phyloP scores from a whole-genome alignment of 1,140 invertebrate genomes.

The Temnothorax longispinosus region DNA sequence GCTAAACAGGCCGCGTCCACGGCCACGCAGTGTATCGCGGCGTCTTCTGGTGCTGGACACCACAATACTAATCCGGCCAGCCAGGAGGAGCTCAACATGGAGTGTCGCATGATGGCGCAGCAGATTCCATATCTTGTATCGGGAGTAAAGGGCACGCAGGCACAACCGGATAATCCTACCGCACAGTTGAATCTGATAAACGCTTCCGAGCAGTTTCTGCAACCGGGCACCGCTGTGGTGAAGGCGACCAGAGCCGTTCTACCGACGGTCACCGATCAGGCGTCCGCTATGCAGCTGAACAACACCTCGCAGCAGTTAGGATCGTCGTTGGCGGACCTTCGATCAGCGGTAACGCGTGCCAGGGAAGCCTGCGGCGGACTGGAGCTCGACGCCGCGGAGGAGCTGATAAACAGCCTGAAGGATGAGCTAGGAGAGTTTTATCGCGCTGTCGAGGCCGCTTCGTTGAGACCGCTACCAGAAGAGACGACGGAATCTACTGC shows the following conservation, averaged over 20 bases:
- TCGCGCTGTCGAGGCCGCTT: slow-evolving; percentile 89
- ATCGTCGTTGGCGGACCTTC: slow-evolving; percentile 91
- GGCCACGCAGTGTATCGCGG: slow-evolving; percentile 96
- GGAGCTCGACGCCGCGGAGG: slow-evolving; percentile 93
- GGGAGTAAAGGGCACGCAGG: slow-evolving; percentile 91
- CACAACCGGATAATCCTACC: slow-evolving; percentile 90
- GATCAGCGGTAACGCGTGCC: slow-evolving; percentile 93
- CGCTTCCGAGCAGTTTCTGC: slow-evolving; percentile 94
- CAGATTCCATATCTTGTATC: slow-evolving; percentile 94
- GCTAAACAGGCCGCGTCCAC: slow-evolving; percentile 95
- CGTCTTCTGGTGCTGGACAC: slow-evolving; percentile 91
- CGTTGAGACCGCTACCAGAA: slow-evolving; percentile 93
- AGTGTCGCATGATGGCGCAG: slow-evolving; percentile 92
- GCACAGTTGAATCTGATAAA: slow-evolving; percentile 94
- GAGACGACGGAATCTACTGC: slow-evolving; percentile 93
- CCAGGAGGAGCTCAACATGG: slow-evolving; percentile 91
- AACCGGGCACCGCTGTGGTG: slow-evolving; percentile 90
- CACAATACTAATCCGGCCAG: slow-evolving; percentile 90
- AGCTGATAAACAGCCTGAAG: slow-evolving; percentile 92
- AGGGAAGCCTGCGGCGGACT: slow-evolving; percentile 95
- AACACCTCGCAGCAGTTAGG: slow-evolving; percentile 92
- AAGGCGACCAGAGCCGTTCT: slow-evolving; percentile 93
- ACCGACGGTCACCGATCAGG: slow-evolving; percentile 94
- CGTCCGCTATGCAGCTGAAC: slow-evolving; percentile 89
- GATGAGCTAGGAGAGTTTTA: slow-evolving; percentile 94